phyloP scores from a whole-genome alignment of 92 coral and sea anemone species.

The Palythoa heliodiscus region DNA sequence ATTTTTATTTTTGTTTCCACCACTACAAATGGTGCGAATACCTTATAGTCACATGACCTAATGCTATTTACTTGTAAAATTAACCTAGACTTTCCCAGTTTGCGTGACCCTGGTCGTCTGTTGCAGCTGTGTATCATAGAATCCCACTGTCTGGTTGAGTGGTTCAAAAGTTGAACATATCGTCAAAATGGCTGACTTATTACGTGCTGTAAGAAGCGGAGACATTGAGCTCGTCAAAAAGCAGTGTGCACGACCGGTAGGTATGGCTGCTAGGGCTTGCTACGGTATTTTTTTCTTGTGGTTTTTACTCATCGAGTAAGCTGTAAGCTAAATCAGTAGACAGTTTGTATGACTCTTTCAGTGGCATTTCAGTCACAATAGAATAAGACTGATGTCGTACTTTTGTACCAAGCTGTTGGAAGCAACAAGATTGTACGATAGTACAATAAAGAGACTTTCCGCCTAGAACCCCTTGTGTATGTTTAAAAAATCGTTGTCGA shows the following conservation, averaged over 20 bases:
- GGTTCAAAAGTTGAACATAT: background rate
- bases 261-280: background rate
- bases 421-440: too few species aligned
- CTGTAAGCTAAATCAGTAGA: background rate
- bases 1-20: background rate
- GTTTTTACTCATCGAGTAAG: background rate
- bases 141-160: background rate
- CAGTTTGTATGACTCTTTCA: background rate
- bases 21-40: background rate
- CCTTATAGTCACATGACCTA: background rate
- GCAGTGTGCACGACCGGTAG: slow-evolving; percentile 74
- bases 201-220: slow-evolving; percentile 77
- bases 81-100: background rate
- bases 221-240: slow-evolving; percentile 63
- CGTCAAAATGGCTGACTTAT: slow-evolving; percentile 6
- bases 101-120: background rate
- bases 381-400: background rate
- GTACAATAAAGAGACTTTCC: too few species aligned
- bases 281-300: background rate
- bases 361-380: background rate
- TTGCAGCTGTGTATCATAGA: background rate
- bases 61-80: background rate
- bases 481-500: too few species aligned
- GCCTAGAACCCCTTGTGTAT: too few species aligned
- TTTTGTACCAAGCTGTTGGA: background rate